Conservation (phyloP, 2,797 vertebrate species). For the Eulemur coronatus region DNA sequence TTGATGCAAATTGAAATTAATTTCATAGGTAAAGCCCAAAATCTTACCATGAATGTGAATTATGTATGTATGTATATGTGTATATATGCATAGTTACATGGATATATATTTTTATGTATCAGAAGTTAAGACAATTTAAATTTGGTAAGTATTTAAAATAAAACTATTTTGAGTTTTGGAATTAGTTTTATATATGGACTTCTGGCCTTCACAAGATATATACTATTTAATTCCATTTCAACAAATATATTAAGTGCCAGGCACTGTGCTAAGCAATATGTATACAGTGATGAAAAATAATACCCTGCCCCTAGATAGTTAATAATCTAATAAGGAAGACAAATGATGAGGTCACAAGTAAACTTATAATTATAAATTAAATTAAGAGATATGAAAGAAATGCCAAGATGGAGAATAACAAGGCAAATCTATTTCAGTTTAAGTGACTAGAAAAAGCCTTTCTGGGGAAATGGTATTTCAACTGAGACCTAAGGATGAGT, state of each 20-base stretch:
- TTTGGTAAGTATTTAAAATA: constrained; percentile 32
- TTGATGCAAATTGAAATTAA: constrained; percentile 5
- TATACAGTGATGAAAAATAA: neutral
- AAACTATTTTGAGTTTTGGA: neutral
- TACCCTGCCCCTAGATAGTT: neutral
- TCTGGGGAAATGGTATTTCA: neutral
- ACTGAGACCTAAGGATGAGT: neutral
- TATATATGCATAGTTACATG: neutral
- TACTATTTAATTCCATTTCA: constrained; percentile 40
- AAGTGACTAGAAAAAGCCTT: neutral
- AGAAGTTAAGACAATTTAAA: constrained; percentile 14
- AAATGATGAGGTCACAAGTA: neutral
- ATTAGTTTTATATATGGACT: neutral
- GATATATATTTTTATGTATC: neutral
- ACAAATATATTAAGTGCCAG: neutral
- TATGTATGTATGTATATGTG: neutral
- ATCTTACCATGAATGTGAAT: neutral
- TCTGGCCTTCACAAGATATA: constrained; percentile 3
- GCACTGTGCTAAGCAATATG: neutral
- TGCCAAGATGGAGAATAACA: neutral
- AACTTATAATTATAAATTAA: constrained; percentile 15
- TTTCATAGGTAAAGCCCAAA: constrained; percentile 10
- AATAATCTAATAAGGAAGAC: constrained; percentile 19
- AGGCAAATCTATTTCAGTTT: neutral
- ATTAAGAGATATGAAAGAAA: constrained; percentile 29